Evolutionary conservation across 2,888 invertebrate species (phyloP), one percentile per base, ranked within the genome.

Genomic region (Drosophila melanosoma): DNA sequence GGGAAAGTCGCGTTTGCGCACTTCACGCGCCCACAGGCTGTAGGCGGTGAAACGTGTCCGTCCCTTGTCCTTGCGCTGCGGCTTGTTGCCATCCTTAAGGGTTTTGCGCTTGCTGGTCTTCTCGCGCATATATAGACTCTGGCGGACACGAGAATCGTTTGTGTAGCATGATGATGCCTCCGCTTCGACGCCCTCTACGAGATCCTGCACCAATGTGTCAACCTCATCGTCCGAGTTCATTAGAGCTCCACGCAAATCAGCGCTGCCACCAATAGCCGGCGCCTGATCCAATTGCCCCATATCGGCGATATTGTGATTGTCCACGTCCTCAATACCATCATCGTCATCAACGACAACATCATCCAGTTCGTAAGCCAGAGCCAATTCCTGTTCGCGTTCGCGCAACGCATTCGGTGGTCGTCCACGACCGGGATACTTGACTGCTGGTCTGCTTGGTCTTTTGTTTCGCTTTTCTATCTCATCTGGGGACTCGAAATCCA

Each of bases 401-500:
- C 77, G 76, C 6, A 79, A 23, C 2, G 81, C 79, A 71, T 90
- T 90, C 0, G 87, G 76, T 1, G 72, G 87, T 32, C 75, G 79
- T 33, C 83, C 87, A 12, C 91, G 86, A 2, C 84, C 79, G 0
- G 82, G 69, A 59, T 75, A 74, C n/a, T 78, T 78, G 5, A 77
- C 53, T 2, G 79, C 69, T 63, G 79, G 86, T 17, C 84, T 58
- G 5, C 79, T 74, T 3, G 74, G 74, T 3, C 81, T 64, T 8
- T 68, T 76, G 1, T 66, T 64, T 53, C 91, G 91, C 45, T 92
- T 90, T 52, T 93, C 97, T 59, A 97, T 95, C 90, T 97, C 98
- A 91, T 98, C 98, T 0, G 97, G 96, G 0, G 97, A 97, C 92
- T 97, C 97, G 93, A 98, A 99, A 93, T 98, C 99, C 93, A 97